These are phyloP conservation scores for Pangasius krempfi DNA, from an alignment of 2,797 vertebrate genomes.

Conservation along the genomic window DNA sequence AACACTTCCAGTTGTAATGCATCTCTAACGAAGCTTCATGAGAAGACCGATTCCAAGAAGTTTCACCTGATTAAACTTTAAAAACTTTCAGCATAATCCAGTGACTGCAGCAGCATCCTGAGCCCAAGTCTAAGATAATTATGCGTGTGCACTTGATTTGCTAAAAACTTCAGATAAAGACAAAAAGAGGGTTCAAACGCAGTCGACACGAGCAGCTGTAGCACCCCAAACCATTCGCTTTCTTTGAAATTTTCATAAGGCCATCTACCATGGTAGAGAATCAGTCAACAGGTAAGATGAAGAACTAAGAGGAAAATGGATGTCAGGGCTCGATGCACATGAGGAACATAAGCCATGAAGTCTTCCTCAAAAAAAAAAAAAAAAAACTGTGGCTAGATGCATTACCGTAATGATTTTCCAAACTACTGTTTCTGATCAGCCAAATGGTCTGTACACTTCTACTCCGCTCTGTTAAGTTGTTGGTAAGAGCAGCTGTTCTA, in stretches of 20 bases:
- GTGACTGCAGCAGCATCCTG: neutral
- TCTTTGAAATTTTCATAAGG: neutral
- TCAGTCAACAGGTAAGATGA: constrained; percentile 22
- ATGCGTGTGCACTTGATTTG: neutral
- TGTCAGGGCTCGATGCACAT: neutral
- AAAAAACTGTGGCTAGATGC: neutral
- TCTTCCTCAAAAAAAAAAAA: neutral
- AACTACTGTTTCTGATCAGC: neutral
- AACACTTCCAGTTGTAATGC: neutral
- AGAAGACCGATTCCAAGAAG: neutral
- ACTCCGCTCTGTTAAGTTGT: neutral
- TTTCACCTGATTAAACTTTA: neutral
- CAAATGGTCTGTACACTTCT: neutral
- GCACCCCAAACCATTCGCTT: neutral
- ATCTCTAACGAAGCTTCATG: neutral
- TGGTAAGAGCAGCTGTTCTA: neutral
- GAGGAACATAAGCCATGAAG: neutral
- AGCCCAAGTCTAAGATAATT: constrained; percentile 10
- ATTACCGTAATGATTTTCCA: neutral
- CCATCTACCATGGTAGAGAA: neutral
- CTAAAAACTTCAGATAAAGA: constrained; percentile 20
- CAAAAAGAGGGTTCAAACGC: constrained; percentile 9
- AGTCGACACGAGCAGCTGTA: neutral
- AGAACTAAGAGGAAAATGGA: constrained; percentile 6
- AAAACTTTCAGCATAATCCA: neutral